Evolutionary conservation across 2,797 vertebrate genomes (phyloP).

Genomic region (Chelmon rostratus): DNA sequence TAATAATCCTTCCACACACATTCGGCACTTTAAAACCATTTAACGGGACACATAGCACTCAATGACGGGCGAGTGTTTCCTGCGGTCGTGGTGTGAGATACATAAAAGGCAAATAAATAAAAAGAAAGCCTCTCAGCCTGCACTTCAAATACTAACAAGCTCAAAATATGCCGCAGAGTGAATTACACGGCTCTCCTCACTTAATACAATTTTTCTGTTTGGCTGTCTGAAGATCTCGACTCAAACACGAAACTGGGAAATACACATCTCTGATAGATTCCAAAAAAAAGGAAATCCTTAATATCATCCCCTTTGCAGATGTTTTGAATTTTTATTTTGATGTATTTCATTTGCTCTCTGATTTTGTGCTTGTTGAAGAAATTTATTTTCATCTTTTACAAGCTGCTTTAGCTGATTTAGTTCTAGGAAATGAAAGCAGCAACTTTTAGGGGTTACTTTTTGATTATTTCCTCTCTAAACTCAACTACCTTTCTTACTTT

Average conservation of each 20-base stretch:
- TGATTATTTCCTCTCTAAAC: neutral
- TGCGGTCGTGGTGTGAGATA: neutral
- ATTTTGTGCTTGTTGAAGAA: conserved; percentile 2
- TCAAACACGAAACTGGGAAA: conserved; percentile 19
- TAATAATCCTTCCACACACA: neutral
- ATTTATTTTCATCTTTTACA: neutral
- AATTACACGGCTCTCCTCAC: neutral
- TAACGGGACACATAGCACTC: neutral
- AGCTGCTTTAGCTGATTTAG: neutral
- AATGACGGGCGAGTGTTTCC: neutral
- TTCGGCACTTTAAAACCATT: neutral
- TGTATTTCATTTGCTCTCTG: neutral
- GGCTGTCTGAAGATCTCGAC: conserved; percentile 7
- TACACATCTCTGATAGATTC: neutral
- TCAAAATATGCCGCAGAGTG: neutral
- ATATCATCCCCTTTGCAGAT: conserved; percentile 15
- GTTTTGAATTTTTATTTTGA: neutral
- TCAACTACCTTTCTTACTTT: neutral
- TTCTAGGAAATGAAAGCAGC: conserved; percentile 6
- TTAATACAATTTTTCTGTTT: neutral
- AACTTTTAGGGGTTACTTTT: neutral
- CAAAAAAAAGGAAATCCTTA: neutral
- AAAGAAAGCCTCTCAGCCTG: neutral
- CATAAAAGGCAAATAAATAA: neutral
- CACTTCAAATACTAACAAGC: neutral